A percentile compares a stretch with the other conserved stretches of the same genome.
phyloP scores from a whole-genome alignment of 2,113 vertebrate species.

The Sminthopsis crassicaudata region DNA sequence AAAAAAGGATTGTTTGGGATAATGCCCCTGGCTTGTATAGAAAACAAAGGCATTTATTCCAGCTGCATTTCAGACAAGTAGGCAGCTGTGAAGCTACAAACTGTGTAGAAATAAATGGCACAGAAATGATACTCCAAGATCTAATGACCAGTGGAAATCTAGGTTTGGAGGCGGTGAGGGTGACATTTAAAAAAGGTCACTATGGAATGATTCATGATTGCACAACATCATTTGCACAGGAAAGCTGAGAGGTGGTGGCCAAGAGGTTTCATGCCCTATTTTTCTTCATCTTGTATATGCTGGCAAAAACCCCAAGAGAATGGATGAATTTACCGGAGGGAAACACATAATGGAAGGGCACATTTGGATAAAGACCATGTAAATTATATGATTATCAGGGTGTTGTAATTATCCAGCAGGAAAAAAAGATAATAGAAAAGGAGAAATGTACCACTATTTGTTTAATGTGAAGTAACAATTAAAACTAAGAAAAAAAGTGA shows the following conservation, averaged over 20 bases:
- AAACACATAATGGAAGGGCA: background rate
- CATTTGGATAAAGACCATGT: background rate
- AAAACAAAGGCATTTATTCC: background rate
- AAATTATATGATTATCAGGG: slow-evolving; percentile 7
- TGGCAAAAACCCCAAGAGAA: background rate
- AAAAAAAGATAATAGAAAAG: background rate
- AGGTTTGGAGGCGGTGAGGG: background rate
- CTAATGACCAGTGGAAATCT: background rate
- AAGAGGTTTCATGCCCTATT: background rate
- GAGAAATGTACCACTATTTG: background rate
- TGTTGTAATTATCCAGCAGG: slow-evolving; percentile 8
- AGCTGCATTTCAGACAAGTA: background rate
- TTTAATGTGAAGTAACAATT: slow-evolving; percentile 6
- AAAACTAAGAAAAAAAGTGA: background rate
- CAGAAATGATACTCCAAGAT: background rate
- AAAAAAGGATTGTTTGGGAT: background rate
- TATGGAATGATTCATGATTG: background rate
- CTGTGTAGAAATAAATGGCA: background rate
- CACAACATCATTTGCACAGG: background rate
- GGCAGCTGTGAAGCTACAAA: background rate
- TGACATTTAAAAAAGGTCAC: background rate
- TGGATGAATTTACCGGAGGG: background rate
- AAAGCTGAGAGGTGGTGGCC: background rate
- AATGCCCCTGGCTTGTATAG: background rate
- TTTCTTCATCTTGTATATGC: background rate